Evolutionary conservation across 2,888 invertebrate genomes (phyloP).

Genomic region (Xylota sylvarum): DNA sequence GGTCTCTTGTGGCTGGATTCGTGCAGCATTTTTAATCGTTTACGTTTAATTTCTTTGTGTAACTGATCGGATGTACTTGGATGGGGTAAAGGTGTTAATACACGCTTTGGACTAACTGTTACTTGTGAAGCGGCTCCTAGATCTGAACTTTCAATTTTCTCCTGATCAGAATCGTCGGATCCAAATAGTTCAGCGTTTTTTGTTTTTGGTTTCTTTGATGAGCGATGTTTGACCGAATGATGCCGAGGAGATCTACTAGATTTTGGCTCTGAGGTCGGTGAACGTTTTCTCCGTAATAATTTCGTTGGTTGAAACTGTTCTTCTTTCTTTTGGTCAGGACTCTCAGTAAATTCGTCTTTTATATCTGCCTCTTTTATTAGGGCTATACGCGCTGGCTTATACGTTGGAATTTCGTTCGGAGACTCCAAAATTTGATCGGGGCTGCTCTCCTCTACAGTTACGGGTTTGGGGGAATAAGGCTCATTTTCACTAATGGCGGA

Average conservation of each 20-base stretch:
- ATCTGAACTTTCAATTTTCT: conserved; percentile 6
- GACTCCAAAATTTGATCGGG: conserved; percentile 66
- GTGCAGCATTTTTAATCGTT: conserved; percentile 31
- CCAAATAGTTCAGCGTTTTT: conserved; percentile 60
- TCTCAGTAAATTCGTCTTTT: background rate
- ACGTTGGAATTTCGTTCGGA: conserved; percentile 59
- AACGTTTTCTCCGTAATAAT: conserved; percentile 36
- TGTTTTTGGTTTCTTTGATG: conserved; percentile 18
- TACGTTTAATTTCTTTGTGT: conserved; percentile 51
- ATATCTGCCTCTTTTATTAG: background rate
- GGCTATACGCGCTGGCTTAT: conserved; percentile 69
- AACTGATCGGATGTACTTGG: conserved; percentile 5
- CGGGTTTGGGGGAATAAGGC: conserved; percentile 71
- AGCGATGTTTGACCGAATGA: background rate
- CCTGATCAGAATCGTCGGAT: conserved; percentile 69
- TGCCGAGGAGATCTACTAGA: background rate
- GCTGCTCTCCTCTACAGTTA: conserved; percentile 19
- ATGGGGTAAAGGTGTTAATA: background rate
- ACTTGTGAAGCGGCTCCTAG: background rate
- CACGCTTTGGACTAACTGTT: conserved; percentile 18
- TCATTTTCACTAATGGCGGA: conserved; percentile 53
- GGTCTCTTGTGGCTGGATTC: conserved; percentile 23
- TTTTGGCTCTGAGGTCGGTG: conserved; percentile 7
- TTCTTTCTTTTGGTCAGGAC: conserved; percentile 16
- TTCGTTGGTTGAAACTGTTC: background rate